These are phyloP conservation scores for Phalacrocorax pelagicus DNA, from an alignment of 2,113 vertebrate genomes.

Conservation along the genomic window DNA sequence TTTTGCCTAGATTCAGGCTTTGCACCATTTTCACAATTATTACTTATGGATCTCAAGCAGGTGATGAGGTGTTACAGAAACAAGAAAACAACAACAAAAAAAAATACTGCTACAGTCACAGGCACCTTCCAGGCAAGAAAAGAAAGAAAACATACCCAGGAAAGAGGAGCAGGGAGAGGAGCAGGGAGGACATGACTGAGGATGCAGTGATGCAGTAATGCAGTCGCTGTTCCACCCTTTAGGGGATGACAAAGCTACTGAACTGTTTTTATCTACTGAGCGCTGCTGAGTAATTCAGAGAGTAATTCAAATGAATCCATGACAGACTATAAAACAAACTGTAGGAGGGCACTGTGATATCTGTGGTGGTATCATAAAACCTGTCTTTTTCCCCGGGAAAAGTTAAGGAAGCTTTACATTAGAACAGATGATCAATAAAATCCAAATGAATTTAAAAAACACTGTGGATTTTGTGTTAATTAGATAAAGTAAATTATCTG, in stretches of 20 bases:
- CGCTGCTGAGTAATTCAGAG: not conserved
- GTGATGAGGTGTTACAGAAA: not conserved
- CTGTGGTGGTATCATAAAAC: not conserved
- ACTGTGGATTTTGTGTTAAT: not conserved
- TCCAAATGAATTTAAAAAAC: not conserved
- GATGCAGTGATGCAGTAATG: not conserved
- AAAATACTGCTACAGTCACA: not conserved
- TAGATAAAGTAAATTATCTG: not conserved
- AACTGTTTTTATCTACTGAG: not conserved
- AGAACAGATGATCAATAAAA: not conserved
- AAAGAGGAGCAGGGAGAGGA: not conserved
- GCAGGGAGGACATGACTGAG: not conserved
- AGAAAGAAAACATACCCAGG: not conserved
- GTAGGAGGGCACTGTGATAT: not conserved
- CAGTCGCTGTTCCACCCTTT: not conserved
- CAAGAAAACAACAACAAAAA: not conserved
- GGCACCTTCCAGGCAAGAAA: not conserved
- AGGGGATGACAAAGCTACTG: not conserved
- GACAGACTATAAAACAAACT: not conserved
- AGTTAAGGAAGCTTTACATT: not conserved
- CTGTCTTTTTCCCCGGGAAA: not conserved
- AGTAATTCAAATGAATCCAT: not conserved
- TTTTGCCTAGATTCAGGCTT: not conserved
- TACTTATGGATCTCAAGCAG: not conserved
- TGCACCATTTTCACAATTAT: not conserved